phyloP scores from a whole-genome alignment of 2,113 vertebrate species.

The Dipodomys merriami region DNA sequence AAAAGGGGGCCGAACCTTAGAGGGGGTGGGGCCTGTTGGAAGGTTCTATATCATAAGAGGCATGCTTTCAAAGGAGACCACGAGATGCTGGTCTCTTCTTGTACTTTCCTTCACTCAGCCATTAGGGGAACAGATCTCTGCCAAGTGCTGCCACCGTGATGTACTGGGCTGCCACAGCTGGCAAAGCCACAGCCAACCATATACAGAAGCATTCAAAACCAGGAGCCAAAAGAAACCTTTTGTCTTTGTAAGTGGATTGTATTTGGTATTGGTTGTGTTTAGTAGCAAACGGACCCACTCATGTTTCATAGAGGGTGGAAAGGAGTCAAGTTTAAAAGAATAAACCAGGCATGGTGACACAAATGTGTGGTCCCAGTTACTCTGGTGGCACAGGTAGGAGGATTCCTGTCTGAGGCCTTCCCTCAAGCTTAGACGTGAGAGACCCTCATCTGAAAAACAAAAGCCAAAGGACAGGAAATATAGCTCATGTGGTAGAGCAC shows the following conservation, averaged over 20 bases:
- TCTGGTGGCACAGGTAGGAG: too few relatives aligned
- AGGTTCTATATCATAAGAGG: background rate
- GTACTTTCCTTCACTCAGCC: background rate
- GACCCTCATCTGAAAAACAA: too few relatives aligned
- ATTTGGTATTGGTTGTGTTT: background rate
- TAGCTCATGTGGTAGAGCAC: too few relatives aligned
- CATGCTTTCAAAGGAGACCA: background rate
- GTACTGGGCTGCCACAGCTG: background rate
- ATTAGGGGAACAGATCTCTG: background rate
- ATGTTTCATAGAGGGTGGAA: background rate
- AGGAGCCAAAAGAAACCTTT: background rate
- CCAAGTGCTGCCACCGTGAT: background rate
- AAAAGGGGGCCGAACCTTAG: background rate
- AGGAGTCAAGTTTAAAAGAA: background rate
- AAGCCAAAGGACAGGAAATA: too few relatives aligned
- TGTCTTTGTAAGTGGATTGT: background rate
- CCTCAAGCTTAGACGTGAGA: too few relatives aligned
- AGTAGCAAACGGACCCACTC: background rate
- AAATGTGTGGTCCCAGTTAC: too few relatives aligned
- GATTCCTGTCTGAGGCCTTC: too few relatives aligned
- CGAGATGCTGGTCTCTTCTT: background rate
- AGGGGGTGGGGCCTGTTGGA: too few relatives aligned
- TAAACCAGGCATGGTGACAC: too few relatives aligned
- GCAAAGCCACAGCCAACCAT: too few relatives aligned
- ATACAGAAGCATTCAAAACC: background rate